phyloP scores from a whole-genome alignment of 2,113 vertebrate species.

The Narcine bancroftii region DNA sequence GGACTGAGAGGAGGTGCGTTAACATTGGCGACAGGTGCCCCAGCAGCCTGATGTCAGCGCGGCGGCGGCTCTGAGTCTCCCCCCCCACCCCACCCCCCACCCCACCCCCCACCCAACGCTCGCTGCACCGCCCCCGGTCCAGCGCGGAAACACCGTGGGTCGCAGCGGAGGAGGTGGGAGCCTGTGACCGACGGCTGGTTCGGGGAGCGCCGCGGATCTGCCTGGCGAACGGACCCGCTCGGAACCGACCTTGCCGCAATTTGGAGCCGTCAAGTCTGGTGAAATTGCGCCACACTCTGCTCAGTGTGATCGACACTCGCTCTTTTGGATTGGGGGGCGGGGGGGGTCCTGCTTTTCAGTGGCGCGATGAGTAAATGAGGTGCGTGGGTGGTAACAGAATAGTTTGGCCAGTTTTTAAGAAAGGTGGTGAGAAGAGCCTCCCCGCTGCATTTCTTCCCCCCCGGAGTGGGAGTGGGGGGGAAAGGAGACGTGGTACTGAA shows the following conservation, averaged over 20 bases:
- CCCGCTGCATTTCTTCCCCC: not conserved
- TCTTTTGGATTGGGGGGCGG: not conserved
- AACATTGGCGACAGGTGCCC: constrained; percentile 24
- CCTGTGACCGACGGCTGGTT: not conserved
- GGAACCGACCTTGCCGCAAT: not conserved
- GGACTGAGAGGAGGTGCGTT: not conserved
- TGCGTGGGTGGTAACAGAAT: too few species aligned
- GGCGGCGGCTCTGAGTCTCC: too few species aligned
- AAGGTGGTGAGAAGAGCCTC: too few species aligned
- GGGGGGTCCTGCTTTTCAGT: not conserved
- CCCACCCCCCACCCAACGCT: too few species aligned
- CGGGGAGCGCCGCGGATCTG: not conserved
- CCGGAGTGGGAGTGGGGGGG: too few species aligned
- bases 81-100: too few species aligned
- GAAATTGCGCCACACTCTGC: constrained; percentile 27
- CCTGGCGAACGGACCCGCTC: not conserved
- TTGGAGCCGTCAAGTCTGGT: constrained; percentile 1
- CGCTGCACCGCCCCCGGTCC: too few species aligned
- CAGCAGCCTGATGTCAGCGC: constrained; percentile 8
- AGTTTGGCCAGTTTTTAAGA: too few species aligned
- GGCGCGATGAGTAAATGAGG: not conserved
- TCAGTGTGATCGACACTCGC: not conserved
- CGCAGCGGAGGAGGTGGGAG: not conserved
- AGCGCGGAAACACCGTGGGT: not conserved
- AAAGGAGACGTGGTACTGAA: too few species aligned